Evolutionary conservation across 2,797 vertebrate species (phyloP), one percentile per base, ranked within the genome.

Genomic region (Apogon talboti): DNA sequence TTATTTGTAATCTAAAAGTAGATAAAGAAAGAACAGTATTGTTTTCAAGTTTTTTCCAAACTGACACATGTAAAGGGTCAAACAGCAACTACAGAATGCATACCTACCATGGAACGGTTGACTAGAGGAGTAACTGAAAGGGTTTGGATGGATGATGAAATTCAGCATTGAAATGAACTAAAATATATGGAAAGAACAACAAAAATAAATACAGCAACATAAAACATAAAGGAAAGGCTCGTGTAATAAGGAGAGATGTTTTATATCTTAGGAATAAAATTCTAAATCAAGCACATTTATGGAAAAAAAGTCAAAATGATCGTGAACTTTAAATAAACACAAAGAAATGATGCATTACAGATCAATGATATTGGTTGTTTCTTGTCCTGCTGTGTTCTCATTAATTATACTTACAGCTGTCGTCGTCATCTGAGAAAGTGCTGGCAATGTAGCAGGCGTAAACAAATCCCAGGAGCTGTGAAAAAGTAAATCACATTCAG

Each of bases 371-470:
- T 21, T 0, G 28, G 2, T 46, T 14, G 3, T 24, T 28, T 42
- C 1, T 38, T 7, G 11, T 14, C 11, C 40, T 33, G 51, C 4
- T 21, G 30, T 4, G 11, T 14, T 64, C 2, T 64, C 2, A 30
- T 5, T 62, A 19, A 67, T 71, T 35, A 72, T 91, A 96, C 95
- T 96, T 87, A 96, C 95, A 97, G 88, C 93, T 95, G 89, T 96
- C 95, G 49, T 96, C 95, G 69, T 96, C 95, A 57, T 96, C 94
- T 45, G 94, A 94, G 73, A 93, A 92, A 63, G 91, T 89, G 45
- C 93, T 95, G 90, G 94, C 91, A 37, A 95, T 82, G 0, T 95
- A 95, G 87, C 95, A 95, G 87, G 94, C 94, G 0, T 92, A 95
- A 78, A 96, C 86, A 42, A 96, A 95, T 52, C 94, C 94, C 74